phyloP scores from a whole-genome alignment of 2,888 invertebrate genomes.

The Rhagophthalmus giganteus region DNA sequence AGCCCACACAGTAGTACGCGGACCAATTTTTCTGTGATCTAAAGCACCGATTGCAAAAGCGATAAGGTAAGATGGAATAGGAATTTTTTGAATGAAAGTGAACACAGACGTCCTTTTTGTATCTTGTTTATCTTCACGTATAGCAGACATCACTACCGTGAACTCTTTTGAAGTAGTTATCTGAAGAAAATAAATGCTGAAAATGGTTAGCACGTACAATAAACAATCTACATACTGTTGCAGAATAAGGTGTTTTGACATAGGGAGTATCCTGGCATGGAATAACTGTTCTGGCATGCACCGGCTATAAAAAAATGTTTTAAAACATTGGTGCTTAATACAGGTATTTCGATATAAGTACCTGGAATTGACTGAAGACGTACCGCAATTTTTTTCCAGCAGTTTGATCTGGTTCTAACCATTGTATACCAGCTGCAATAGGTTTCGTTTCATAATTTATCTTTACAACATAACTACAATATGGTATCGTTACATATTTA shows the following conservation, averaged over 20 bases:
- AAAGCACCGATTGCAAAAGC: conserved; percentile 87
- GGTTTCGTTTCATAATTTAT: conserved; percentile 78
- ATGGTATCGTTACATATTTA: neutral
- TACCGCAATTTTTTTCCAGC: conserved; percentile 84
- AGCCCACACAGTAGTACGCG: conserved; percentile 85
- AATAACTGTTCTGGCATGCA: conserved; percentile 84
- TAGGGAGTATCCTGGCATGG: conserved; percentile 94
- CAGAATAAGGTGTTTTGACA: conserved; percentile 79
- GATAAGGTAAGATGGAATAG: conserved; percentile 86
- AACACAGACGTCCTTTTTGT: conserved; percentile 52
- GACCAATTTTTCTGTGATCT: conserved; percentile 74
- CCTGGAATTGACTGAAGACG: conserved; percentile 82
- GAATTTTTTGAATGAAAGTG: conserved; percentile 74
- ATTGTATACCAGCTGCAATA: conserved; percentile 83
- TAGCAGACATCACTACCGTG: conserved; percentile 87
- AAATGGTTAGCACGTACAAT: conserved; percentile 1
- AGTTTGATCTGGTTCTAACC: conserved; percentile 86
- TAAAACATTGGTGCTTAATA: neutral
- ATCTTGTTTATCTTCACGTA: conserved; percentile 59
- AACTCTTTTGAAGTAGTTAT: conserved; percentile 74
- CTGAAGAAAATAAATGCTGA: no score
- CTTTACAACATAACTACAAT: conserved; percentile 60
- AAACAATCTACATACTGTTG: conserved; percentile 52
- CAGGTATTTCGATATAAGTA: conserved; percentile 42
- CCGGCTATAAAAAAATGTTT: conserved; percentile 63